Conservation (phyloP, 2,797 vertebrate species). For the Labeo calbasu region DNA sequence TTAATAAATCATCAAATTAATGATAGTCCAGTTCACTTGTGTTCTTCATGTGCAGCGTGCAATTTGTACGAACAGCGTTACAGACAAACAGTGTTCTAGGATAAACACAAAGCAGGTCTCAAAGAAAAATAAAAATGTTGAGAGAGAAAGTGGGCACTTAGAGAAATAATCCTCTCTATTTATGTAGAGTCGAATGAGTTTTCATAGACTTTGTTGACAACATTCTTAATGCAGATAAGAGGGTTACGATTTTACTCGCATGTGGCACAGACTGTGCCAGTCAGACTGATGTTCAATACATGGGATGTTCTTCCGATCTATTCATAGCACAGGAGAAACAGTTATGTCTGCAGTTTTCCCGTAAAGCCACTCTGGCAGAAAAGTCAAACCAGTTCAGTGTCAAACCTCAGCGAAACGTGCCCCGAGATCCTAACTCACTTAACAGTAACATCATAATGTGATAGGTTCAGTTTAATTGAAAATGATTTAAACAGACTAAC, state of each 20-base stretch:
- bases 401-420: constrained; percentile 17
- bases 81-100: neutral
- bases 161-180: constrained; percentile 55
- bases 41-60: no score
- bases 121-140: neutral
- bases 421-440: constrained; percentile 26
- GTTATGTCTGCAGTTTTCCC: constrained; percentile 44
- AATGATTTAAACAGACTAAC: constrained; percentile 5
- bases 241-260: constrained; percentile 62
- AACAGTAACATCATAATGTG: constrained; percentile 9
- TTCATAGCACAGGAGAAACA: constrained; percentile 40
- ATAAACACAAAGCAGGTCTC: constrained; percentile 1
- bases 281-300: constrained; percentile 48
- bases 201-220: constrained; percentile 64
- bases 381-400: constrained; percentile 46
- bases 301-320: constrained; percentile 16
- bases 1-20: no score
- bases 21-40: no score
- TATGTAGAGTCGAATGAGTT: constrained; percentile 62
- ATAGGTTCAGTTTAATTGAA: constrained; percentile 3
- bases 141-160: constrained; percentile 17
- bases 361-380: constrained; percentile 46
- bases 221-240: constrained; percentile 65
- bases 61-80: no score
- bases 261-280: constrained; percentile 36